These are phyloP conservation scores for Hydroisotoma schaefferi DNA, from an alignment of 2,888 invertebrate species.

Conservation along the genomic window DNA sequence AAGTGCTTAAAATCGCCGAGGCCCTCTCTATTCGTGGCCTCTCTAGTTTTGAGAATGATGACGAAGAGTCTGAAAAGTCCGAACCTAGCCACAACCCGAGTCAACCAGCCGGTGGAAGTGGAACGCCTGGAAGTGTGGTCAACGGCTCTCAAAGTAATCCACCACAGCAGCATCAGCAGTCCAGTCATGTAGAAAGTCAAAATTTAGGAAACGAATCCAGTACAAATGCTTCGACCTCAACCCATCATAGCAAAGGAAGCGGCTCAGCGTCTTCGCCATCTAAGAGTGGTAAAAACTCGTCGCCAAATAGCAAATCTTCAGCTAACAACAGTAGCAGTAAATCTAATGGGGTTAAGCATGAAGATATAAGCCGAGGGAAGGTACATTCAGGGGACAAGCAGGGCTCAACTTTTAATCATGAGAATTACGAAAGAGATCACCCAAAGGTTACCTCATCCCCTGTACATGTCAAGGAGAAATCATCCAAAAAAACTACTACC, in stretches of 20 bases:
- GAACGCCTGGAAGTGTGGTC: too few species aligned
- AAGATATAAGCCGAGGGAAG: too few species aligned
- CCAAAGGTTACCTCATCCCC: neutral
- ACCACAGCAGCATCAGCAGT: slow-evolving; percentile 19
- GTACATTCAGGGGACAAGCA: neutral
- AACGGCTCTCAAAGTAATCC: slow-evolving; percentile 32
- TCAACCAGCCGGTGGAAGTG: too few species aligned
- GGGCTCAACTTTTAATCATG: too few species aligned
- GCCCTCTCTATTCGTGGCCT: slow-evolving; percentile 48
- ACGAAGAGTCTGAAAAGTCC: slow-evolving; percentile 47
- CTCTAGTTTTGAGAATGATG: slow-evolving; percentile 48
- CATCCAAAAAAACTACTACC: neutral
- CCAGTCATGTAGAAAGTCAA: neutral
- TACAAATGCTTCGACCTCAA: slow-evolving; percentile 5
- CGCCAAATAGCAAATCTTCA: too few species aligned
- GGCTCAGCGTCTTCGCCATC: too few species aligned
- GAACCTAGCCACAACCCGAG: neutral
- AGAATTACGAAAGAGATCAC: neutral
- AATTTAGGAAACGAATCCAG: too few species aligned
- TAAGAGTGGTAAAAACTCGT: too few species aligned
- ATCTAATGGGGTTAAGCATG: too few species aligned
- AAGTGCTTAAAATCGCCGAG: slow-evolving; percentile 48
- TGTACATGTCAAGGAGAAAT: neutral
- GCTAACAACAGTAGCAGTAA: too few species aligned
- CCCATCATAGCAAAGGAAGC: too few species aligned